phyloP scores from a whole-genome alignment of 2,888 invertebrate genomes.

The Hydriomena furcata region DNA sequence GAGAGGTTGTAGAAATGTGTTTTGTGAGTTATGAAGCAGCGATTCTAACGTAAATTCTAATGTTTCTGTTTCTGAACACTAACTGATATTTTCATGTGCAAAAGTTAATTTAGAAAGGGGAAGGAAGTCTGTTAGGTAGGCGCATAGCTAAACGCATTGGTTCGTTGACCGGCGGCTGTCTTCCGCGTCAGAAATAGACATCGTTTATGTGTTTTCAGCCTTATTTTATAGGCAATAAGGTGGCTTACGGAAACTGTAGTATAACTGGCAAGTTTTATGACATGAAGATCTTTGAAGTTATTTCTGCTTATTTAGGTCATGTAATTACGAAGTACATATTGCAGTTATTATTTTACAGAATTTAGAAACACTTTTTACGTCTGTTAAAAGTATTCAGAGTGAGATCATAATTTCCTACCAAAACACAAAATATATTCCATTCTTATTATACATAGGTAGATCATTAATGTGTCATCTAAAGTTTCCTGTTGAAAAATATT shows the following conservation, averaged over 20 bases:
- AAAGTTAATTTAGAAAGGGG: slow-evolving; percentile 38
- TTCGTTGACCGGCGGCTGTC: slow-evolving; percentile 56
- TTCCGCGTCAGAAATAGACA: slow-evolving; percentile 64
- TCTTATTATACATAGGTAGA: too few species aligned
- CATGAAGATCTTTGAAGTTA: slow-evolving; percentile 15
- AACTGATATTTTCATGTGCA: slow-evolving; percentile 4
- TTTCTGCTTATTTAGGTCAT: slow-evolving; percentile 26
- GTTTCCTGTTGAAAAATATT: too few species aligned
- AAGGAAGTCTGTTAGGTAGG: slow-evolving; percentile 43
- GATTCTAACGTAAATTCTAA: too few species aligned
- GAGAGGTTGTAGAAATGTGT: too few species aligned
- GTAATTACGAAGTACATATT: not conserved
- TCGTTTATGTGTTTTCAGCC: slow-evolving; percentile 32
- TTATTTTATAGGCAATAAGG: slow-evolving; percentile 35
- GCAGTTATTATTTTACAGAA: not conserved
- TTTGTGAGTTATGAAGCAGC: too few species aligned
- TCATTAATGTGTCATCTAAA: too few species aligned
- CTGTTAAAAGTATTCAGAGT: too few species aligned
- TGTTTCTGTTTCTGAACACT: too few species aligned
- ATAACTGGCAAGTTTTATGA: slow-evolving; percentile 25
- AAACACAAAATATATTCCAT: too few species aligned
- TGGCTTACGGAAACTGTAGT: slow-evolving; percentile 7
- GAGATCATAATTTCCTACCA: too few species aligned
- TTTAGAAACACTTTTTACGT: too few species aligned
- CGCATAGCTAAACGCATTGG: slow-evolving; percentile 44